Conservation (phyloP, 2,113 vertebrate genomes). For the Carassius carassius region DNA sequence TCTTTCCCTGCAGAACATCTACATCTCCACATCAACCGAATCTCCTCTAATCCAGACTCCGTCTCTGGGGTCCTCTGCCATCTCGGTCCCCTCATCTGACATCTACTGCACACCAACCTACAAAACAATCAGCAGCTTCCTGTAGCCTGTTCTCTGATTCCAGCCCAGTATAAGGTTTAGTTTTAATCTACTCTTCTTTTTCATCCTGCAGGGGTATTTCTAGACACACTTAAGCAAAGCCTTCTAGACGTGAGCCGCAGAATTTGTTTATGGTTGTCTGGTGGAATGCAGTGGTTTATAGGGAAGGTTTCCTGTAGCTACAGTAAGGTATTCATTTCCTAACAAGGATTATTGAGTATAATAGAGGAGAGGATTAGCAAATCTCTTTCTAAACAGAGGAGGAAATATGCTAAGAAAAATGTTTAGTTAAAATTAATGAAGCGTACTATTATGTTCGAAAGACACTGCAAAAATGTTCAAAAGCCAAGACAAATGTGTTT, state of each 20-base stretch:
- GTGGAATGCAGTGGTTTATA: conserved; percentile 40
- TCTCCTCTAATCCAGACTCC: conserved; percentile 24
- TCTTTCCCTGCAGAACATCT: conserved; percentile 31
- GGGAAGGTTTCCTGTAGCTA: conserved; percentile 28
- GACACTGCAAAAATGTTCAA: not conserved
- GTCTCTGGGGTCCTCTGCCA: conserved; percentile 5
- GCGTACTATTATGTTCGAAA: not conserved
- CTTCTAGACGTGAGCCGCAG: not conserved
- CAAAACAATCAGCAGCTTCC: conserved; percentile 48
- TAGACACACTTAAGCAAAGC: conserved; percentile 21
- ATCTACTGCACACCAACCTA: not conserved
- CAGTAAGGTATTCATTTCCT: conserved; percentile 60
- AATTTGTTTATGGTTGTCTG: not conserved
- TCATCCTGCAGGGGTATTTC: conserved; percentile 22
- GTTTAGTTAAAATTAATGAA: conserved; percentile 33
- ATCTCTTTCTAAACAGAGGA: conserved; percentile 22
- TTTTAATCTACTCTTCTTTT: conserved; percentile 35
- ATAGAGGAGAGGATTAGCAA: conserved; percentile 29
- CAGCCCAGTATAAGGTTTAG: conserved; percentile 24
- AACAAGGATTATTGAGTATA: conserved; percentile 32
- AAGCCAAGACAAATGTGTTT: not conserved
- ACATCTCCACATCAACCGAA: conserved; percentile 3
- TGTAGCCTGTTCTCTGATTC: conserved; percentile 6
- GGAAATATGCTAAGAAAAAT: conserved; percentile 2
- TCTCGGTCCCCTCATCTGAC: conserved; percentile 1